A percentile compares a stretch with the other conserved stretches of the same genome.
Conservation (phyloP, 2,888 invertebrate species). For the Drosophila lacicola region DNA sequence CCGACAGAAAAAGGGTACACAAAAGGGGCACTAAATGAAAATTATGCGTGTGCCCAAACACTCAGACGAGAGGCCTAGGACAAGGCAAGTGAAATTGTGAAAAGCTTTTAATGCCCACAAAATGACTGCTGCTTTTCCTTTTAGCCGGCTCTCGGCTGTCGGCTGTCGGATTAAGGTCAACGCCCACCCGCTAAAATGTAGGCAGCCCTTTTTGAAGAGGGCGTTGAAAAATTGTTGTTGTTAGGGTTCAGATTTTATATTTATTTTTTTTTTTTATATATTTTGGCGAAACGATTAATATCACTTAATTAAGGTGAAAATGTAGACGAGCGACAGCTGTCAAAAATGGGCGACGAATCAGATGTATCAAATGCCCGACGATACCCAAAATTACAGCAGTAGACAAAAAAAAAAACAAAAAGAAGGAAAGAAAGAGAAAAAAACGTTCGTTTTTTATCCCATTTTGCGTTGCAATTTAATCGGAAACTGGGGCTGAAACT, state of each 20-base stretch:
- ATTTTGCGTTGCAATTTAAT: constrained; percentile 46
- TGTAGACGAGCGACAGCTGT: constrained; percentile 75
- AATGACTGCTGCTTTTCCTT: constrained; percentile 59
- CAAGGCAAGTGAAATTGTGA: constrained; percentile 53
- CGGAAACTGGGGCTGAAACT: constrained; percentile 10
- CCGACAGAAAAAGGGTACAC: constrained; percentile 16
- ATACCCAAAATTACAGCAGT: constrained; percentile 47
- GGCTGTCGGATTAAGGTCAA: constrained; percentile 23
- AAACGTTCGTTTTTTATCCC: constrained; percentile 43
- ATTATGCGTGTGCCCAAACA: constrained; percentile 65
- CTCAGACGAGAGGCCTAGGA: constrained; percentile 23
- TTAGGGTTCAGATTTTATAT: constrained; percentile 3
- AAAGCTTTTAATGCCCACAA: constrained; percentile 74
- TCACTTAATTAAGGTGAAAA: constrained; percentile 82
- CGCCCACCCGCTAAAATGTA: constrained; percentile 17
- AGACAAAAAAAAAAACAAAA: constrained; percentile 24
- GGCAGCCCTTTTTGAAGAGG: constrained; percentile 3
- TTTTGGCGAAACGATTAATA: constrained; percentile 68
- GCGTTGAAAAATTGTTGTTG: constrained; percentile 40
- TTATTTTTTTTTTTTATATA: neutral
- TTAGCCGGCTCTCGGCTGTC: constrained; percentile 15
- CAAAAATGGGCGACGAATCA: constrained; percentile 57
- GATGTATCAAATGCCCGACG: constrained; percentile 64
- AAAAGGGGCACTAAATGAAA: constrained; percentile 71
- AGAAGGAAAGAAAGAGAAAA: constrained; percentile 42